Base-by-base conservation (phyloP, 2,113 vertebrate species). In the Thunnus thynnus region DNA sequence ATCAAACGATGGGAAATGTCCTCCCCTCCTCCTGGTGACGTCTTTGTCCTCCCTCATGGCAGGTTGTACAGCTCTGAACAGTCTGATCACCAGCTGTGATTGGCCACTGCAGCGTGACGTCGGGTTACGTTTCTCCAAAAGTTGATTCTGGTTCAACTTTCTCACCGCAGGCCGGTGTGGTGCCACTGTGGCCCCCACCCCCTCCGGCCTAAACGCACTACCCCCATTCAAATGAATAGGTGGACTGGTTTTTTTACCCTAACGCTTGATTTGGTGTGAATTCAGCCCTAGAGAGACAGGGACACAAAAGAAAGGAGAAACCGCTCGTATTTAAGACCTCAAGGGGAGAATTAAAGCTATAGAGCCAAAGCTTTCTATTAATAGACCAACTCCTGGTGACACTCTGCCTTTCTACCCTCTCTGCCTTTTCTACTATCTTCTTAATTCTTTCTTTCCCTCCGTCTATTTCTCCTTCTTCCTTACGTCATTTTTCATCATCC, bases 291-390 rank as follows among this genome's bases (percentile, higher is more conserved):
- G 48, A 66, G 74, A 58, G 75, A 32, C 63, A 12, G 54, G 36
- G 69, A 22, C 57, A 54, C 27, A 64, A 56, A 76, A 63, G n/a
- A 58, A 70, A 82, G 25, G 48, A 62, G 61, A 52, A 82, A n/a
- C 44, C 9, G 3, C 52, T 81, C 60, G 67, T 66, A 52, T 79
- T 84, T 65, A 71, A 83, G 69, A 70, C 83, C 80, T 78, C 68
- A 62, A 36, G 75, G 74, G 71, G 44, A 63, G 83, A 83, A 85
- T 91, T 85, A 89, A 86, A 88, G 72, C 78, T 74, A 46, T 18
- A 51, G 67, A 72, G 66, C 16, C 62, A 78, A 46, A 83, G 68
- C 83, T 30, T 5, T 83, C 78, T 88, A 86, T 89, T 82, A 89
- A 87, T 84, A 86, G 83, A 77, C 48, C 5, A 20, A 73, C 65